A percentile compares a stretch with the other conserved stretches of the same genome.
Conservation (phyloP, 1,140 invertebrate species). For the Marisa cornuarietis region DNA sequence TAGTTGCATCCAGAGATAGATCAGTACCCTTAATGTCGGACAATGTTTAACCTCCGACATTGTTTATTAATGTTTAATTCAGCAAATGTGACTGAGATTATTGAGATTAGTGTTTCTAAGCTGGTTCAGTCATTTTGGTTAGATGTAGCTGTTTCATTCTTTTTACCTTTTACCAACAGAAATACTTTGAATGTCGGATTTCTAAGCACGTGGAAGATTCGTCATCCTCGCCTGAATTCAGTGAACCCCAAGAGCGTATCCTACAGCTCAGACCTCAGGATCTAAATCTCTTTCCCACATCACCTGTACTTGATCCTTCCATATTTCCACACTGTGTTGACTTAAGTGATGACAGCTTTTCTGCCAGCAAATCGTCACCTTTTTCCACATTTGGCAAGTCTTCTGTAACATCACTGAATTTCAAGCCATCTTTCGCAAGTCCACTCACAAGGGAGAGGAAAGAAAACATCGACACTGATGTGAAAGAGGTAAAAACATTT, state of each 20-base stretch:
- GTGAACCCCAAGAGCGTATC: slow-evolving; percentile 32
- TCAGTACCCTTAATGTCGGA: too few relatives aligned
- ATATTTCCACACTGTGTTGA: slow-evolving; percentile 28
- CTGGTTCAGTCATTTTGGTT: too few relatives aligned
- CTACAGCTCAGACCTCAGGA: slow-evolving; percentile 12
- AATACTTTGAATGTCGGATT: slow-evolving; percentile 3
- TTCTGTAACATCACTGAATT: slow-evolving; percentile 34
- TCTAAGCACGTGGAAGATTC: slow-evolving; percentile 9
- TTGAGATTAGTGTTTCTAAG: neutral
- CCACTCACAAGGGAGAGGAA: too few relatives aligned
- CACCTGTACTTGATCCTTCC: slow-evolving; percentile 22
- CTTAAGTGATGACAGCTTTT: slow-evolving; percentile 29
- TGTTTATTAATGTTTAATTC: too few relatives aligned
- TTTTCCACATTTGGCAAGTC: slow-evolving; percentile 55
- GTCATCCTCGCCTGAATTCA: slow-evolving; percentile 42
- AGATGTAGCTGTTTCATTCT: neutral
- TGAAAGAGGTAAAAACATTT: too few relatives aligned
- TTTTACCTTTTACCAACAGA: slow-evolving; percentile 6
- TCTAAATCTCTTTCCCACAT: slow-evolving; percentile 33
- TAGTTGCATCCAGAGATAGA: too few relatives aligned
- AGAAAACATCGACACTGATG: too few relatives aligned
- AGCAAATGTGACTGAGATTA: neutral
- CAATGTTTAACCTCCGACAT: too few relatives aligned
- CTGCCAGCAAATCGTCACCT: slow-evolving; percentile 30
- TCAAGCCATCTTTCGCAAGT: slow-evolving; percentile 11